Percentiles rank a stretch among this genome's conserved stretches.
phyloP scores from a whole-genome alignment of 1,140 invertebrate genomes.

The Kradibia gibbosae region DNA sequence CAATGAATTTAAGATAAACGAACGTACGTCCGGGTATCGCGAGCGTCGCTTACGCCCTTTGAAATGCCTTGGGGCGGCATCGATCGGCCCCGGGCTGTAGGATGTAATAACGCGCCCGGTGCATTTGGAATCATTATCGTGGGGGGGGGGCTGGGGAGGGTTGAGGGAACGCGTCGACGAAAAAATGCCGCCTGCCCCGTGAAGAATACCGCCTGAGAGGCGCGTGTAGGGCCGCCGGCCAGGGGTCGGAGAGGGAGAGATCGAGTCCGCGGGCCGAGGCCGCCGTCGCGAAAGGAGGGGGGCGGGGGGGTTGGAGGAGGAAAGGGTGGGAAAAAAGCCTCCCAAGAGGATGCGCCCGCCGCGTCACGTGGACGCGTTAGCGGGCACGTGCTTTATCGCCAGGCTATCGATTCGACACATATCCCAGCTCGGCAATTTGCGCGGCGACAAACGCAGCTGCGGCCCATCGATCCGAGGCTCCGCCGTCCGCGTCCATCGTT shows the following conservation, averaged over 20 bases:
- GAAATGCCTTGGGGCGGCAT: background rate
- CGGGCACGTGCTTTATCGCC: background rate
- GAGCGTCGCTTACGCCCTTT: background rate
- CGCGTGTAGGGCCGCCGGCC: too few species aligned
- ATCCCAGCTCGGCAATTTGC: conserved; percentile 51
- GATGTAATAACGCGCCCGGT: background rate
- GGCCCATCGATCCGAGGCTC: background rate
- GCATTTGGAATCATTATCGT: background rate
- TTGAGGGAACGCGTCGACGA: too few species aligned
- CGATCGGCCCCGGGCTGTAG: background rate
- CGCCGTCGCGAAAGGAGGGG: too few species aligned
- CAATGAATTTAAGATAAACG: background rate
- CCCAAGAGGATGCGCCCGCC: background rate
- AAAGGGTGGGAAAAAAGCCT: background rate
- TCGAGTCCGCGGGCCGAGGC: too few species aligned
- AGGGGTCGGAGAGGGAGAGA: background rate
- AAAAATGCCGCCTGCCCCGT: background rate
- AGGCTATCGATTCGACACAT: conserved; percentile 66
- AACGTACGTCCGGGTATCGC: background rate
- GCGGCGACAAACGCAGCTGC: background rate
- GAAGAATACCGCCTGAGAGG: too few species aligned
- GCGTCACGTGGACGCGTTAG: background rate
- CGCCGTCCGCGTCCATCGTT: background rate
- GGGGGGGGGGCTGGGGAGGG: too few species aligned
- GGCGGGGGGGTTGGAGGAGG: too few species aligned